Base-by-base conservation (phyloP, 2,888 invertebrate genomes). In the Eudasyphora cyanicolor region DNA sequence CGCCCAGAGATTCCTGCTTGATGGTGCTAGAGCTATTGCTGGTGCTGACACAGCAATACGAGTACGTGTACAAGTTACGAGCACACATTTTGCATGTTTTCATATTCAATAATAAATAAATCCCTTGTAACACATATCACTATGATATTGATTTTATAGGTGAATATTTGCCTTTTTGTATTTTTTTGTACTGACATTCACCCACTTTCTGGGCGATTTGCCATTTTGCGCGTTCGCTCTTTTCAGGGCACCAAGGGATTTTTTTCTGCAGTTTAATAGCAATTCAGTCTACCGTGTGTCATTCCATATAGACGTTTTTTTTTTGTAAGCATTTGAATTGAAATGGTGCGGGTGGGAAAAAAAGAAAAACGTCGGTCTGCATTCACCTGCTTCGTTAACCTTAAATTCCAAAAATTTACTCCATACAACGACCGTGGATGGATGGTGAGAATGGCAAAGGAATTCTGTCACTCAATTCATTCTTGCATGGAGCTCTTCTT, bases 131-230 rank as follows among this genome's bases (percentile, higher is more conserved):
- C 76, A 70, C 62, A 83, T 70, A 74, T 32, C 74, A 64, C 35
- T n/a, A 75, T 70, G 74, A 75, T 80, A 83, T 83, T 80, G 83
- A 80, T 83, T 83, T 80, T 83, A 8, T 38, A 78, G 77, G 54
- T 80, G 64, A 80, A 80, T 80, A 71, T 83, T 83, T 80, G 42
- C 57, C 12, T 51, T 62, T 29, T 32, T 21, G 12, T 54, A 12
- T 10, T 4, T n/a, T 27, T n/a, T 29, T 6, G 21, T 19, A n/a
- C 29, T 24, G n/a, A n/a, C 21, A 7, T 57, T 27, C 27, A 27
- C 27, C 24, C 29, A 38, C 49, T 62, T 29, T 49, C 42, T 60
- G 35, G 32, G 64, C 35, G 32, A 64, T 38, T 38, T 64, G 29
- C 6, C 64, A 64, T 38, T 64, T 42, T 38, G 19, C n/a, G n/a